A percentile compares a stretch with the other conserved stretches of the same genome.
These are phyloP conservation scores for Apis florea DNA, from an alignment of 1,140 invertebrate genomes.

Conservation along the genomic window DNA sequence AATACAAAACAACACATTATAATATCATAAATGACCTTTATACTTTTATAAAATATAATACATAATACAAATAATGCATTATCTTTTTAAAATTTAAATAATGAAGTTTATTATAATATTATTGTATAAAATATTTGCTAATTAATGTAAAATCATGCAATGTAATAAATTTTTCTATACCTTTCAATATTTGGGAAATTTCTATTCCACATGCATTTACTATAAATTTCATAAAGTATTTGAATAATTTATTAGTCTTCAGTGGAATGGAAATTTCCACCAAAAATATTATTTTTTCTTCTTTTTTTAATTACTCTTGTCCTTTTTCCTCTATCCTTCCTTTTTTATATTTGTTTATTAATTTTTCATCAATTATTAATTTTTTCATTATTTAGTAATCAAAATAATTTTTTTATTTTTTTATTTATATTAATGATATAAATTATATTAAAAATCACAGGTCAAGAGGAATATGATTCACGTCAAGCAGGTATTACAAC, in stretches of 20 bases:
- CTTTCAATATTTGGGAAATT: slow-evolving; percentile 70
- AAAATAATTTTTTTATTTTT: neutral
- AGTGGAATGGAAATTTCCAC: slow-evolving; percentile 79
- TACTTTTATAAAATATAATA: slow-evolving; percentile 25
- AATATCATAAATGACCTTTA: slow-evolving; percentile 25
- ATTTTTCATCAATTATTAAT: neutral
- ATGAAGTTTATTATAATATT: slow-evolving; percentile 15
- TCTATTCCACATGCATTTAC: slow-evolving; percentile 76
- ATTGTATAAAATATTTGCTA: slow-evolving; percentile 15
- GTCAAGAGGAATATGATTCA: slow-evolving; percentile 89
- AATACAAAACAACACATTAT: slow-evolving; percentile 12
- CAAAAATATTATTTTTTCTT: slow-evolving; percentile 61
- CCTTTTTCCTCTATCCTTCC: slow-evolving; percentile 31
- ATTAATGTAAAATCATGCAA: slow-evolving; percentile 40
- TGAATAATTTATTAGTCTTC: neutral
- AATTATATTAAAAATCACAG: slow-evolving; percentile 75
- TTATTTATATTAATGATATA: slow-evolving; percentile 11
- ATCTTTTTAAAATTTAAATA: slow-evolving; percentile 9
- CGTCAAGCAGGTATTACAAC: slow-evolving; percentile 88
- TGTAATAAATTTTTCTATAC: slow-evolving; percentile 69
- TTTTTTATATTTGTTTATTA: slow-evolving; percentile 4
- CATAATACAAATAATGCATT: neutral
- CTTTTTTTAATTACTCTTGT: slow-evolving; percentile 24
- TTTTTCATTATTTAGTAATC: neutral
- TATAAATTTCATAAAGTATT: slow-evolving; percentile 5